phyloP scores from a whole-genome alignment of 2,888 invertebrate genomes.

The Bellardia bayeri region DNA sequence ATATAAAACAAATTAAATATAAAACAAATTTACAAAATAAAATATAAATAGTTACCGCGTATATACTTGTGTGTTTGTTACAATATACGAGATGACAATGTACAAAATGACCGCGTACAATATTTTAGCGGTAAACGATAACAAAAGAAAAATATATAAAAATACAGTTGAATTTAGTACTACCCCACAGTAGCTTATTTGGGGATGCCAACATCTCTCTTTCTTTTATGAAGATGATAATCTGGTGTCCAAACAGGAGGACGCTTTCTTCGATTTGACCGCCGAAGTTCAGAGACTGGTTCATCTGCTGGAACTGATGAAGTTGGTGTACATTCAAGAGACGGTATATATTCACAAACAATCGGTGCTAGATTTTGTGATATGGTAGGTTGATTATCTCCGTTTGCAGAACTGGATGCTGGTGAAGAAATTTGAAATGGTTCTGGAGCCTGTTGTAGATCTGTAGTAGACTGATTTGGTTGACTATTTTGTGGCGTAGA shows the following conservation, averaged over 20 bases:
- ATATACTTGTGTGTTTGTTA: no score
- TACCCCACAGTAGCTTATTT: constrained; percentile 1
- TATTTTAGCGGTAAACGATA: no score
- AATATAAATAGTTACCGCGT: no score
- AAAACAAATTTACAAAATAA: no score
- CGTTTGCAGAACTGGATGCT: background rate
- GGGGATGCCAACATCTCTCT: constrained; percentile 52
- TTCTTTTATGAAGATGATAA: constrained; percentile 52
- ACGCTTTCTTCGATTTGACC: constrained; percentile 34
- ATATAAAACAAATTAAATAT: no score
- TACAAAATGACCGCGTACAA: no score
- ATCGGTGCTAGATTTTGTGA: no score
- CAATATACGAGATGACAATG: no score
- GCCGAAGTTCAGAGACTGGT: background rate
- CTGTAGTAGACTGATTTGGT: no score
- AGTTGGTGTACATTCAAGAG: background rate
- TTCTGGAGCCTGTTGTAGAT: background rate
- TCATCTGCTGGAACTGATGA: background rate
- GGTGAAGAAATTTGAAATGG: background rate
- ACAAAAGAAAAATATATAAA: no score
- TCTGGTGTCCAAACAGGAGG: constrained; percentile 41
- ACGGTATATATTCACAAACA: background rate
- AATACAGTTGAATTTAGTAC: no score
- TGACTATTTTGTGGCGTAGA: no score
- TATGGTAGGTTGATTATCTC: background rate